A percentile compares a stretch with the other conserved stretches of the same genome.
Evolutionary conservation across 2,888 invertebrate species (phyloP).

Genomic region (Malthinus seriepunctatus): DNA sequence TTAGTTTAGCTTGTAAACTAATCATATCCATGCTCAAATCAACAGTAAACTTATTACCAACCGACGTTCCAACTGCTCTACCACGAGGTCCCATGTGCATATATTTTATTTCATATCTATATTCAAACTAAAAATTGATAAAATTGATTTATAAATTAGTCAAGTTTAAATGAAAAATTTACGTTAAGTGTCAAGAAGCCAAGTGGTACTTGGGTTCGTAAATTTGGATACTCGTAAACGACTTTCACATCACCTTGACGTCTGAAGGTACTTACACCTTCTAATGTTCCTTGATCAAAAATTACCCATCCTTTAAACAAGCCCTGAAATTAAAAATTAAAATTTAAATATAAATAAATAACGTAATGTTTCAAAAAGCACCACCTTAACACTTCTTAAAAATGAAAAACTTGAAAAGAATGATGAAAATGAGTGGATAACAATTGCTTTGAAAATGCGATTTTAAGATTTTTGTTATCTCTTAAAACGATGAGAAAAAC

Average conservation of each 20-base stretch:
- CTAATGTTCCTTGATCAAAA: conserved; percentile 4
- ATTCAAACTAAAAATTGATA: conserved; percentile 9
- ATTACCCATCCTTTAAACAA: conserved; percentile 7
- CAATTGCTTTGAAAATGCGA: too few relatives aligned
- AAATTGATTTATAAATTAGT: not conserved
- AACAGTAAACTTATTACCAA: conserved; percentile 10
- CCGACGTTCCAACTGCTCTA: conserved; percentile 1
- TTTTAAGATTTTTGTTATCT: too few relatives aligned
- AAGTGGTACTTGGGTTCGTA: conserved; percentile 1
- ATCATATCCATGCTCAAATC: conserved; percentile 7
- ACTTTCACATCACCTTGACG: conserved; percentile 3
- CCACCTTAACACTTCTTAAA: too few relatives aligned
- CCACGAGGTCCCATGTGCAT: conserved; percentile 12
- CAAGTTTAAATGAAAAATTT: not conserved
- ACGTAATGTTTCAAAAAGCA: too few relatives aligned
- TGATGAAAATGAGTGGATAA: too few relatives aligned
- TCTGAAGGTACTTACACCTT: not conserved
- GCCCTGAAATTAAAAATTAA: conserved; percentile 1
- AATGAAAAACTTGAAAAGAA: too few relatives aligned
- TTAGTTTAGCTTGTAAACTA: conserved; percentile 6
- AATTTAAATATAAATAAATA: too few relatives aligned
- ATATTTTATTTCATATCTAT: conserved; percentile 12
- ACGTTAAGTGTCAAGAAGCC: conserved; percentile 3
- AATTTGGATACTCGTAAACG: conserved; percentile 1
- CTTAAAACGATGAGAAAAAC: too few relatives aligned